Conservation (phyloP, 1,140 invertebrate species). For the Microplitis demolitor region DNA sequence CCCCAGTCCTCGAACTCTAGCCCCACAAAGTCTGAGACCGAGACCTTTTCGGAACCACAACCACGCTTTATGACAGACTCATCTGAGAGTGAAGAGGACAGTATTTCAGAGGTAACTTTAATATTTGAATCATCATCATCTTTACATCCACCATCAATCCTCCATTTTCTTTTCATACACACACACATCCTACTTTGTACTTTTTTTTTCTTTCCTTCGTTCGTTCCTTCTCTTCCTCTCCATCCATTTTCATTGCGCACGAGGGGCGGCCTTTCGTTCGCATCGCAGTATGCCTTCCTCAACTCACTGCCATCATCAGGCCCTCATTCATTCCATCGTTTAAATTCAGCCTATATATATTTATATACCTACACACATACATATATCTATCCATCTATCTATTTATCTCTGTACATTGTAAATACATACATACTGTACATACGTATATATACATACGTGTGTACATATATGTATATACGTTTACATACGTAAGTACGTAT, state of each 20-base stretch:
- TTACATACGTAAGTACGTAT: too few species aligned
- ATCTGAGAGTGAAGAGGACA: constrained; percentile 90
- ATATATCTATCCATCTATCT: too few species aligned
- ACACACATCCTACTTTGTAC: constrained; percentile 20
- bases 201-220: constrained; percentile 11
- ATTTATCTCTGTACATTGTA: too few species aligned
- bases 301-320: not conserved
- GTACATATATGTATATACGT: too few species aligned
- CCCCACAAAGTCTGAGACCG: constrained; percentile 77
- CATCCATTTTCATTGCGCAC: constrained; percentile 27
- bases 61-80: constrained; percentile 86
- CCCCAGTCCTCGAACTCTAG: constrained; percentile 68
- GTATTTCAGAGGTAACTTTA: constrained; percentile 82
- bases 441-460: too few species aligned
- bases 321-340: not conserved
- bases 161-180: constrained; percentile 43
- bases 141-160: constrained; percentile 19
- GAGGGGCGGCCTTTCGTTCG: constrained; percentile 29
- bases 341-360: not conserved
- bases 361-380: too few species aligned
- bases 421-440: too few species aligned
- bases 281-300: constrained; percentile 25
- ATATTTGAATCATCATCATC: not conserved
- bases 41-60: constrained; percentile 75
- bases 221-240: constrained; percentile 12